Conservation (phyloP, 2,797 vertebrate genomes). For the Chromobotia macracanthus region DNA sequence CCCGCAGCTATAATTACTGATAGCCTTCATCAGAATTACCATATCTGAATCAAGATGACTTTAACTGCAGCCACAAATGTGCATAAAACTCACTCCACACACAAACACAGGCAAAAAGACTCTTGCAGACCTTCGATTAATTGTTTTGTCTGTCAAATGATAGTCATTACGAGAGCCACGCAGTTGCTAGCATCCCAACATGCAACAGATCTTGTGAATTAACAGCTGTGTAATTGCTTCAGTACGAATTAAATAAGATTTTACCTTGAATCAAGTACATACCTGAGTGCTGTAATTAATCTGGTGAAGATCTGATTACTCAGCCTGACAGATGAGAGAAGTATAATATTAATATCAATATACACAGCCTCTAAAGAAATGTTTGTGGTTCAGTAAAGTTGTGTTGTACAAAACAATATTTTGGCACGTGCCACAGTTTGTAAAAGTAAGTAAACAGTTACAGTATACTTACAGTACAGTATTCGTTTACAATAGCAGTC, state of each 20-base stretch:
- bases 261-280: constrained; percentile 81
- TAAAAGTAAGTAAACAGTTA: too few species aligned
- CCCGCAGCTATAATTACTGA: constrained; percentile 74
- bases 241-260: constrained; percentile 81
- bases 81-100: constrained; percentile 66
- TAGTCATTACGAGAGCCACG: neutral
- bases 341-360: constrained; percentile 74
- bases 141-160: constrained; percentile 78
- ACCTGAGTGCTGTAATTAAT: constrained; percentile 82
- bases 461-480: too few species aligned
- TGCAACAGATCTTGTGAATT: constrained; percentile 76
- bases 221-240: constrained; percentile 79
- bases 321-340: constrained; percentile 73
- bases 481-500: too few species aligned
- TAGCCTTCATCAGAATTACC: constrained; percentile 80
- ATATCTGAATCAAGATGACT: constrained; percentile 79
- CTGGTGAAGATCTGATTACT: constrained; percentile 82
- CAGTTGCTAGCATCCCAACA: constrained; percentile 61
- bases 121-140: constrained; percentile 52
- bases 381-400: neutral
- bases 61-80: constrained; percentile 75
- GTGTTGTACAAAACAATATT: too few species aligned
- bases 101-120: neutral
- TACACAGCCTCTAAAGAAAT: constrained; percentile 72
- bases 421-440: too few species aligned